These are phyloP conservation scores for Sebastolobus altivelis DNA, from an alignment of 2,797 vertebrate species.

Conservation along the genomic window DNA sequence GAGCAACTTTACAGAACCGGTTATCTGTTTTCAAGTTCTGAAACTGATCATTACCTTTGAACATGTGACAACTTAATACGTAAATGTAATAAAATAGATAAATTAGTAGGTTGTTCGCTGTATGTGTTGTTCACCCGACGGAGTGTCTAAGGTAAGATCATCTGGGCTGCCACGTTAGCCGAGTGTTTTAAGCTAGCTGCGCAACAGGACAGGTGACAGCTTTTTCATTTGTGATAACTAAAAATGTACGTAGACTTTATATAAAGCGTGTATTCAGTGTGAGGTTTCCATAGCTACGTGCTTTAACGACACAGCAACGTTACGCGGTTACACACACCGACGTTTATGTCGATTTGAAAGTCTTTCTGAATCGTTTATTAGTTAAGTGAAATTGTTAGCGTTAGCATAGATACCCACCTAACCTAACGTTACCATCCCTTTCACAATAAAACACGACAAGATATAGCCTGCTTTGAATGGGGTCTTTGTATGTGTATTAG, in stretches of 20 bases:
- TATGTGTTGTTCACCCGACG: not conserved
- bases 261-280: not conserved
- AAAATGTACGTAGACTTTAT: not conserved
- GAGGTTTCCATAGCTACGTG: not conserved
- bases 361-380: not conserved
- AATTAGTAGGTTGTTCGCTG: not conserved
- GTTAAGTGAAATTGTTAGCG: conserved; percentile 26
- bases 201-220: conserved; percentile 39
- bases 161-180: conserved; percentile 29
- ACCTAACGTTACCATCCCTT: not conserved
- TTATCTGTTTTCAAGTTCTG: not conserved
- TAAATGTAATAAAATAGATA: not conserved
- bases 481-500: not conserved
- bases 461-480: not conserved
- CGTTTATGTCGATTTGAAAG: not conserved
- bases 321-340: too few species aligned
- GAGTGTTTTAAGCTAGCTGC: conserved; percentile 44
- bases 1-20: not conserved
- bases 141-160: conserved; percentile 58
- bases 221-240: not conserved
- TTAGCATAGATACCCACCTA: conserved; percentile 27
- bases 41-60: not conserved
- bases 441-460: too few species aligned
- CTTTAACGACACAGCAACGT: rapidly evolving
- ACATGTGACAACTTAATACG: not conserved